Percentiles rank a stretch among this genome's conserved stretches.
Evolutionary conservation across 2,113 vertebrate species (phyloP).

Genomic region (Herpetotheres cachinnans): DNA sequence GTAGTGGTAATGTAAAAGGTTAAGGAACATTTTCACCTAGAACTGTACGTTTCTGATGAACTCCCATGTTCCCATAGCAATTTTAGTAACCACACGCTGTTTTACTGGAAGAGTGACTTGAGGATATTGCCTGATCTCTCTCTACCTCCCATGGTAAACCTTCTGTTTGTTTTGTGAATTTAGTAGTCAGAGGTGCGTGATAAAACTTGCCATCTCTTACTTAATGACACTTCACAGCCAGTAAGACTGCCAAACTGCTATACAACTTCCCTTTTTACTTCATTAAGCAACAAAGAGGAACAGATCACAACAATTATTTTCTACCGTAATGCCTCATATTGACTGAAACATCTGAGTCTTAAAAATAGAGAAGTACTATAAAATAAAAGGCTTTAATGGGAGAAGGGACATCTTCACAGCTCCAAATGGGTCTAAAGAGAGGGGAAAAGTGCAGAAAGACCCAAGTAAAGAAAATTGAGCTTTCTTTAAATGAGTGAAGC

Average conservation of each 20-base stretch:
- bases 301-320: conserved; percentile 14
- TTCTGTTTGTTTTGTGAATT: conserved; percentile 74
- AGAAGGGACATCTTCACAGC: neutral
- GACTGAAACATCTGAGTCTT: neutral
- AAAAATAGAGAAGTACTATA: neutral
- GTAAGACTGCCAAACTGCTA: conserved; percentile 15
- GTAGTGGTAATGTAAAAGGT: conserved; percentile 9
- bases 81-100: conserved; percentile 65
- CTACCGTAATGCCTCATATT: neutral
- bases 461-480: neutral
- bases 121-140: conserved; percentile 58
- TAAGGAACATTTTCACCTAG: conserved; percentile 49
- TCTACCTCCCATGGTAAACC: conserved; percentile 66
- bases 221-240: conserved; percentile 53
- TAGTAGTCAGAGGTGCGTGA: conserved; percentile 56
- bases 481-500: neutral
- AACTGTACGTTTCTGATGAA: conserved; percentile 45
- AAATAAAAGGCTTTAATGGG: neutral
- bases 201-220: conserved; percentile 51
- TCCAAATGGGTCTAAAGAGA: neutral
- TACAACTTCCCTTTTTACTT: conserved; percentile 27
- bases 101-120: conserved; percentile 71
- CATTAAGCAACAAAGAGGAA: conserved; percentile 21
- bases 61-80: conserved; percentile 69
- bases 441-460: neutral